phyloP scores from a whole-genome alignment of 2,888 invertebrate species.

The Ypsolopha scabrella region DNA sequence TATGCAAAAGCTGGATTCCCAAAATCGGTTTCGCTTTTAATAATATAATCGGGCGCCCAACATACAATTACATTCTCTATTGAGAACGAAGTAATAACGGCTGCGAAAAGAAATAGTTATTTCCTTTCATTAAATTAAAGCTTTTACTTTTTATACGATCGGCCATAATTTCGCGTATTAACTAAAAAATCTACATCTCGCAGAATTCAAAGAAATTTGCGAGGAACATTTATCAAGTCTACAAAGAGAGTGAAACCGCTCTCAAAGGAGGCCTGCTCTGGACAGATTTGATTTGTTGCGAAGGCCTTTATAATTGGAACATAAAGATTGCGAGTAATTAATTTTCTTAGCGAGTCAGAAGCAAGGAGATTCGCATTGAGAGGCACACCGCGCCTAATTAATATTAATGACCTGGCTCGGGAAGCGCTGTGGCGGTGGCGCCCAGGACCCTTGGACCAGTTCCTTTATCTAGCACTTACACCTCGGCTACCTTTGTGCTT shows the following conservation, averaged over 20 bases:
- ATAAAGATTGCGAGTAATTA: constrained; percentile 71
- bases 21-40: constrained; percentile 61
- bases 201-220: constrained; percentile 61
- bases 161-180: constrained; percentile 47
- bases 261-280: constrained; percentile 67
- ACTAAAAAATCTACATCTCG: constrained; percentile 45
- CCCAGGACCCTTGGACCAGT: constrained; percentile 9
- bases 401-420: constrained; percentile 65
- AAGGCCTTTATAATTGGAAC: constrained; percentile 71
- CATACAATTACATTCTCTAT: constrained; percentile 55
- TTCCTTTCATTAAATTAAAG: constrained; percentile 32
- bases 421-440: constrained; percentile 33
- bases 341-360: constrained; percentile 69
- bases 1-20: constrained; percentile 61
- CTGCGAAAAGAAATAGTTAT: constrained; percentile 29
- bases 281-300: constrained; percentile 72
- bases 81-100: constrained; percentile 20
- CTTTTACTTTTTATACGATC: constrained; percentile 31
- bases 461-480: constrained; percentile 31
- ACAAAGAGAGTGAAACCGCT: constrained; percentile 69
- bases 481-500: constrained; percentile 15
- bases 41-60: constrained; percentile 37
- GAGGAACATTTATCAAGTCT: constrained; percentile 68
- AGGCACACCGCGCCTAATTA: constrained; percentile 61
- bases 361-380: constrained; percentile 64